A percentile compares a stretch with the other conserved stretches of the same genome.
phyloP scores from a whole-genome alignment of 2,797 vertebrate species.

The Muscicapa striata region DNA sequence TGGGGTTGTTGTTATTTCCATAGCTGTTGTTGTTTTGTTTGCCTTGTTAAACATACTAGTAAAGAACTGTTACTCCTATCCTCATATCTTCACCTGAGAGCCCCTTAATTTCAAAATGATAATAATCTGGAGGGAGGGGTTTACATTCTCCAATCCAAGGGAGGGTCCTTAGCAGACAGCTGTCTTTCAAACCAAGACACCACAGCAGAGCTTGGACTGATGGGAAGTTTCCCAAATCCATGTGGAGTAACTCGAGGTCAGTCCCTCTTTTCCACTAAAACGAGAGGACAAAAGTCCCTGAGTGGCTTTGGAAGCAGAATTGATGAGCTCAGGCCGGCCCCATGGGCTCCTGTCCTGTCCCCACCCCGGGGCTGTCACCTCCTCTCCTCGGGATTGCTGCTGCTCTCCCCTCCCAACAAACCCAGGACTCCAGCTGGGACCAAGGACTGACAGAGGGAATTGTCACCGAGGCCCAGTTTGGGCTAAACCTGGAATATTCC shows the following conservation, averaged over 20 bases:
- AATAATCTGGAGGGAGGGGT: too few species aligned
- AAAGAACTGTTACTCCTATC: too few species aligned
- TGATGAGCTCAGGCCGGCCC: not conserved
- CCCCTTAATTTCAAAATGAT: too few species aligned
- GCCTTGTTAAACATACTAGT: too few species aligned
- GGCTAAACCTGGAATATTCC: not conserved
- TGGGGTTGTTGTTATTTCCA: too few species aligned
- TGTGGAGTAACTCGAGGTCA: rapidly evolving
- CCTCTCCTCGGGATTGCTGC: not conserved
- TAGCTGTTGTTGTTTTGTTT: too few species aligned
- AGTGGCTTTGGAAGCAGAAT: not conserved
- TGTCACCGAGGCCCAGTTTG: not conserved
- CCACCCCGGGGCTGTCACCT: not conserved
- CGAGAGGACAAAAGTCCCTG: rapidly evolving
- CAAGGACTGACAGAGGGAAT: not conserved
- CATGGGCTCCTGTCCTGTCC: not conserved
- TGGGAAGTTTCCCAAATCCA: not conserved
- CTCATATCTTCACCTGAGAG: too few species aligned
- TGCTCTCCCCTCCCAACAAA: not conserved
- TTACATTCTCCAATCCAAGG: too few species aligned
- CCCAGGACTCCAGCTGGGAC: not conserved
- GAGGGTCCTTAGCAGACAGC: too few species aligned
- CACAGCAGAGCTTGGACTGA: rapidly evolving
- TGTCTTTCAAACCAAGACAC: not conserved
- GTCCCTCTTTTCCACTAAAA: not conserved